These are phyloP conservation scores for Cantharis flavilabris DNA, from an alignment of 2,888 invertebrate species.

Conservation along the genomic window DNA sequence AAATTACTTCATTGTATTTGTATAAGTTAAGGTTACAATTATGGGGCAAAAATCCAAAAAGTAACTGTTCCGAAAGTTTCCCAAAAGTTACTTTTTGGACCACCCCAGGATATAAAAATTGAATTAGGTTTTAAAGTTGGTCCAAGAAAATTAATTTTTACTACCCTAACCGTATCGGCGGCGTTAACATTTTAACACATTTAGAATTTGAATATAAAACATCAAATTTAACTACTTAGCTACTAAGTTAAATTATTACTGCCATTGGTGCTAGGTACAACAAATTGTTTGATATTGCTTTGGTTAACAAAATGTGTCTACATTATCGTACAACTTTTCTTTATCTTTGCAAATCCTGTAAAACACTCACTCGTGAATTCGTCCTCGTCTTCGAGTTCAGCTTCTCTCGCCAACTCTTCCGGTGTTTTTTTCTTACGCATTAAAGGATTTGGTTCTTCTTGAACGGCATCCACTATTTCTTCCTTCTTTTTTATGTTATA, in stretches of 20 bases:
- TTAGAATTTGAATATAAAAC: not conserved
- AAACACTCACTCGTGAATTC: conserved; percentile 88
- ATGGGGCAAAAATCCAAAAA: not conserved
- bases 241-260: not conserved
- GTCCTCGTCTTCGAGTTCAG: conserved; percentile 93
- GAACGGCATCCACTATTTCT: conserved; percentile 79
- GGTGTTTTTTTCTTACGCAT: conserved; percentile 99
- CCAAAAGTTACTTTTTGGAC: not conserved
- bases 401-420: conserved; percentile 95
- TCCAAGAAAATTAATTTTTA: not conserved
- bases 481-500: conserved; percentile 99
- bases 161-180: not conserved
- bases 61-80: not conserved
- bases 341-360: conserved; percentile 45
- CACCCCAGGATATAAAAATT: not conserved
- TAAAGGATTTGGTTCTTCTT: conserved; percentile 89
- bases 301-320: conserved; percentile 33
- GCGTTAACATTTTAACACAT: not conserved
- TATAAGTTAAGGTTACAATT: not conserved
- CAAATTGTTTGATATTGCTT: not conserved
- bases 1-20: not conserved
- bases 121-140: not conserved
- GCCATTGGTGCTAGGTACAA: not conserved
- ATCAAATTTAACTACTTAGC: not conserved
- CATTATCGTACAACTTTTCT: conserved; percentile 49